These are phyloP conservation scores for Mimachlamys varia DNA, from an alignment of 2,888 invertebrate genomes.

Conservation along the genomic window DNA sequence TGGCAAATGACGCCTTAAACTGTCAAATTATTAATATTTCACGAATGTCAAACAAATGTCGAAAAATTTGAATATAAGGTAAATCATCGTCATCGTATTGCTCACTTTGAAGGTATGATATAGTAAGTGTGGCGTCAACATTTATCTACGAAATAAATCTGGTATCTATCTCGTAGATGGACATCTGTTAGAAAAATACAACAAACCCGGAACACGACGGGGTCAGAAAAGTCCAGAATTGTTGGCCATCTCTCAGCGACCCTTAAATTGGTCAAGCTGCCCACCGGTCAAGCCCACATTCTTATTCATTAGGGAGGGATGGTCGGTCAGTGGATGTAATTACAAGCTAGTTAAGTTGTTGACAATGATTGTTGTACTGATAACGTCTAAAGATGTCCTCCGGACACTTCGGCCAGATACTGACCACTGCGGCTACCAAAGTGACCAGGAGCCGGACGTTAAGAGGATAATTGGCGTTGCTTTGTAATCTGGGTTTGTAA, in stretches of 20 bases:
- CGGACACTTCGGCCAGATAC: conserved; percentile 24
- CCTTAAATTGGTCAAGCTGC: conserved; percentile 29
- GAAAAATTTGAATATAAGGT: too few relatives aligned
- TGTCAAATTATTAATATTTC: too few relatives aligned
- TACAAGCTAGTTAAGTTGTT: conserved; percentile 34
- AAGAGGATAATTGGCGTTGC: conserved; percentile 24
- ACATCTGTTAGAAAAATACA: background rate
- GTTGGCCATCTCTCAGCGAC: background rate
- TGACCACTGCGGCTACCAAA: conserved; percentile 26
- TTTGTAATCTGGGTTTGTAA: conserved; percentile 24
- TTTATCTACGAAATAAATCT: too few relatives aligned
- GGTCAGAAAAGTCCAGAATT: background rate
- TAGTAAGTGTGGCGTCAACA: too few relatives aligned
- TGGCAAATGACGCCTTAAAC: too few relatives aligned
- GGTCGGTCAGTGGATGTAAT: background rate
- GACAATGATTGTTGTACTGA: conserved; percentile 21
- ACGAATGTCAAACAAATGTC: too few relatives aligned
- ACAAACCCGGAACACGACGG: background rate
- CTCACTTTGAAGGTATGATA: too few relatives aligned
- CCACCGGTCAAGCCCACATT: background rate
- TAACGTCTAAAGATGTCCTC: conserved; percentile 34
- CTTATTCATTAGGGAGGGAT: background rate
- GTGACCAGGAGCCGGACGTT: conserved; percentile 19
- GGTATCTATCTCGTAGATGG: background rate
- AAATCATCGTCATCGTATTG: too few relatives aligned